Evolutionary conservation across 1,140 invertebrate genomes (phyloP).

Genomic region (Aplysia californica): DNA sequence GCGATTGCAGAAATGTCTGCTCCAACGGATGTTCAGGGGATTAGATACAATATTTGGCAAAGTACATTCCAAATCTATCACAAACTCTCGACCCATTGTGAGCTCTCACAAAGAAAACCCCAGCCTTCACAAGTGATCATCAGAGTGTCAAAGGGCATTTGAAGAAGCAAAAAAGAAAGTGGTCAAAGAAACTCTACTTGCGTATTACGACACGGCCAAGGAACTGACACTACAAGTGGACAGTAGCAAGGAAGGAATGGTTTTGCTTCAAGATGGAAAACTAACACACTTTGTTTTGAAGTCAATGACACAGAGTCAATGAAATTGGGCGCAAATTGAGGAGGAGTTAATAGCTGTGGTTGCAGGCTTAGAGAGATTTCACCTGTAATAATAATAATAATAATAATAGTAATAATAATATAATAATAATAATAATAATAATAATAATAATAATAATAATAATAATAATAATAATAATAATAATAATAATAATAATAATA

Average conservation of each 20-base stretch:
- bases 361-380: conserved; percentile 56
- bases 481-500: no score
- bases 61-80: conserved; percentile 26
- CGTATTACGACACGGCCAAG: conserved; percentile 43
- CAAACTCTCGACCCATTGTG: conserved; percentile 38
- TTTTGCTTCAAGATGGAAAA: conserved; percentile 67
- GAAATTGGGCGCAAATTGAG: conserved; percentile 69
- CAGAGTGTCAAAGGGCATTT: conserved; percentile 60
- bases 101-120: conserved; percentile 38
- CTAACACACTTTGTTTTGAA: conserved; percentile 68
- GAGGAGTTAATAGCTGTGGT: conserved; percentile 69
- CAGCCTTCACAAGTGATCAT: conserved; percentile 39
- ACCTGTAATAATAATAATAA: no score
- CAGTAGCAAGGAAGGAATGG: conserved; percentile 56
- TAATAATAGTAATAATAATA: no score
- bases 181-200: conserved; percentile 37
- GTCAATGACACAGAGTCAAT: conserved; percentile 65
- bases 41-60: conserved; percentile 29
- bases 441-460: no score
- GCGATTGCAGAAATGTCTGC: conserved; percentile 6
- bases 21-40: background rate
- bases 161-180: conserved; percentile 37
- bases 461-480: no score
- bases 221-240: conserved; percentile 42
- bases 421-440: no score